Evolutionary conservation across 2,113 vertebrate species (phyloP).

Genomic region (Lagopus leucura): DNA sequence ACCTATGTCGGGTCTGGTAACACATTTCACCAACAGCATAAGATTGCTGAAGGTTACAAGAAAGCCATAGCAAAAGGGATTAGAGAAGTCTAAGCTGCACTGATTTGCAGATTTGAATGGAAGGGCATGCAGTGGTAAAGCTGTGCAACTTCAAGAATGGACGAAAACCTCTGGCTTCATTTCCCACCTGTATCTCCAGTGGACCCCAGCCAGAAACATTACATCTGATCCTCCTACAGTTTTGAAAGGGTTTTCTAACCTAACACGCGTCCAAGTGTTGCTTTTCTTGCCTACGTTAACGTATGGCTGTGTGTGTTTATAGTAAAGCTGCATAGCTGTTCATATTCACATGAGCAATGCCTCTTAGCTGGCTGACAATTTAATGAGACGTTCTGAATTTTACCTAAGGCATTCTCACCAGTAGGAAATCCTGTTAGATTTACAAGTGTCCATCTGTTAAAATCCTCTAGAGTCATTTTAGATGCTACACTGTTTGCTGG

Average conservation of each 20-base stretch:
- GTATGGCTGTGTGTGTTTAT: constrained; percentile 22
- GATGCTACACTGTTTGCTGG: constrained; percentile 74
- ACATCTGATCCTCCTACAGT: not conserved
- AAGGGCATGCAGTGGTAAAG: not conserved
- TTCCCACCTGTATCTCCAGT: not conserved
- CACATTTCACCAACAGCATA: not conserved
- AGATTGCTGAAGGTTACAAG: not conserved
- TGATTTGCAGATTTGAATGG: not conserved
- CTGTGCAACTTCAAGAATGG: not conserved
- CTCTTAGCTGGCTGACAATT: constrained; percentile 77
- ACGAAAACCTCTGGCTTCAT: not conserved
- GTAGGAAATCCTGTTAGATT: constrained; percentile 83
- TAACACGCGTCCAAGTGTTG: not conserved
- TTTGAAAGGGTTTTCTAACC: constrained; percentile 36
- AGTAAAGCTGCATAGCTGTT: constrained; percentile 47
- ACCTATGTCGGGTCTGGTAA: not conserved
- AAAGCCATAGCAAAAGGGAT: not conserved
- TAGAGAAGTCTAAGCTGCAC: not conserved
- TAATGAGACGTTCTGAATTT: constrained; percentile 82
- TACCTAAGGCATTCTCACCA: constrained; percentile 79
- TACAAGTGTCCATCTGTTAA: constrained; percentile 83
- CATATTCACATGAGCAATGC: constrained; percentile 71
- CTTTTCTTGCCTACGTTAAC: constrained; percentile 34
- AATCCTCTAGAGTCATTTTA: constrained; percentile 76
- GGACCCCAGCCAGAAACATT: constrained; percentile 23